Evolutionary conservation across 2,113 vertebrate species (phyloP).

Genomic region (Taxidea taxus): DNA sequence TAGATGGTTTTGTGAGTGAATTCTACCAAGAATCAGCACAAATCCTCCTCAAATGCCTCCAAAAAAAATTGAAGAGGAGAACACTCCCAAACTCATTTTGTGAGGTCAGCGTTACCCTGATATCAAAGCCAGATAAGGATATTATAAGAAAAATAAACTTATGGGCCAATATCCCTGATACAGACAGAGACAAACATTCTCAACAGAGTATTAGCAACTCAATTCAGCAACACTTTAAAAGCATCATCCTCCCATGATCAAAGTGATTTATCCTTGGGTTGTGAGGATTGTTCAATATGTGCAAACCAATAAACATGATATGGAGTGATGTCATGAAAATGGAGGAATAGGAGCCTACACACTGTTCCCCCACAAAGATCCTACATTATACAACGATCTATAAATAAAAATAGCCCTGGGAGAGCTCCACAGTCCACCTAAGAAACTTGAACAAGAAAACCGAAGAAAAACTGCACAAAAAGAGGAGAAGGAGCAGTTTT

Average conservation of each 20-base stretch:
- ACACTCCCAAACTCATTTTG: neutral
- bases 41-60: neutral
- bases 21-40: neutral
- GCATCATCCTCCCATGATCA: neutral
- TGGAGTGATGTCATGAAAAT: neutral
- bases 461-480: neutral
- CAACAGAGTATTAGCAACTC: neutral
- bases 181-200: neutral
- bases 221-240: neutral
- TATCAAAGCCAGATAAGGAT: neutral
- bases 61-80: neutral
- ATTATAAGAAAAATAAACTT: neutral
- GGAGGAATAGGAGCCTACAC: neutral
- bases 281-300: neutral
- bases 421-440: neutral
- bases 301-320: neutral
- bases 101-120: neutral
- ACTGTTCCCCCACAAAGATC: neutral
- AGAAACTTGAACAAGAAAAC: neutral
- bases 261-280: neutral
- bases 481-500: neutral
- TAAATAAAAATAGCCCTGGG: neutral
- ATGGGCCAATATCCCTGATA: neutral
- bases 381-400: neutral
- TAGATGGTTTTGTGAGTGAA: neutral